These are phyloP conservation scores for Myotis yumanensis DNA, from an alignment of 2,113 vertebrate genomes.

Conservation along the genomic window DNA sequence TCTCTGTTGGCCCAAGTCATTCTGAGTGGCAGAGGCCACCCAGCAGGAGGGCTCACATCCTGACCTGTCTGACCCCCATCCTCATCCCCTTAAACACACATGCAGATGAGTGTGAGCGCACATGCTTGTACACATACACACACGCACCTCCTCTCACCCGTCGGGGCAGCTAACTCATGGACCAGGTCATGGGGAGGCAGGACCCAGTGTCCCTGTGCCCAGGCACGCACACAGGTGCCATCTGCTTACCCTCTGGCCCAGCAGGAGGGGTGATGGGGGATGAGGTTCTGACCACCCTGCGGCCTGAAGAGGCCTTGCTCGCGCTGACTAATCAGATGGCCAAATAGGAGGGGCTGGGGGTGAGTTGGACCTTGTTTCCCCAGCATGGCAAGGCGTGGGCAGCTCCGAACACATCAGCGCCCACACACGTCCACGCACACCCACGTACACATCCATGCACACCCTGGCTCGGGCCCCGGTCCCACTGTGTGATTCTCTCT, in stretches of 20 bases:
- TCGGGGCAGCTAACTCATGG: too few relatives aligned
- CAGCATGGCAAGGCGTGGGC: fast-evolving
- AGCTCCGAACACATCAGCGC: fast-evolving
- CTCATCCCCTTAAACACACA: not conserved
- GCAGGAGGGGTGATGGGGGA: too few relatives aligned
- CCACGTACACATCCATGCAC: not conserved
- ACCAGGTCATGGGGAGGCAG: not conserved
- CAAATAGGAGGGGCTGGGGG: not conserved
- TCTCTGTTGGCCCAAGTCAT: not conserved
- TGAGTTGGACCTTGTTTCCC: not conserved
- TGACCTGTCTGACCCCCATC: not conserved
- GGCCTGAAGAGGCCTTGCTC: not conserved
- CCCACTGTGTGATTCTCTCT: not conserved
- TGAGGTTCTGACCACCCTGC: not conserved
- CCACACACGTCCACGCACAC: not conserved
- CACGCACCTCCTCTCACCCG: not conserved
- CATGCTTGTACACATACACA: not conserved
- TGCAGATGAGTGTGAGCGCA: too few relatives aligned
- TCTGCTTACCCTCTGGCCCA: not conserved
- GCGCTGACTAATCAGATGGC: not conserved
- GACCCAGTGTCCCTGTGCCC: not conserved
- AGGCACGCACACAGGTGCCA: fast-evolving
- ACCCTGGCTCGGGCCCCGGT: not conserved
- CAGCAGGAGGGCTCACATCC: not conserved
- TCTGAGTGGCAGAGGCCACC: not conserved